phyloP scores from a whole-genome alignment of 2,797 vertebrate species.

The Apogon talboti region DNA sequence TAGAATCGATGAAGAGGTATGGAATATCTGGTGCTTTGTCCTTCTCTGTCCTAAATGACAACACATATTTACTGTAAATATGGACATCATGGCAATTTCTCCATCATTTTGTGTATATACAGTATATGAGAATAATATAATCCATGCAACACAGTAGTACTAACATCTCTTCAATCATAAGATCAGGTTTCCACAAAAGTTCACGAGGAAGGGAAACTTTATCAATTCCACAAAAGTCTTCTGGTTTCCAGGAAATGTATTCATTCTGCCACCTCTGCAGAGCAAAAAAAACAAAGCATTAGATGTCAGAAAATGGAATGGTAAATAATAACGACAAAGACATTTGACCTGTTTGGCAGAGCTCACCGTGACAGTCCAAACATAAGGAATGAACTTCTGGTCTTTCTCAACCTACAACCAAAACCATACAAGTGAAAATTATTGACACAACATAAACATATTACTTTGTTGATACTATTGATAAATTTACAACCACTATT shows the following conservation, averaged over 20 bases:
- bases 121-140: too few relatives aligned
- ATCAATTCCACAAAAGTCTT: constrained; percentile 69
- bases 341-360: constrained; percentile 3
- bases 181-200: constrained; percentile 72
- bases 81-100: too few relatives aligned
- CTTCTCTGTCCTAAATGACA: constrained; percentile 66
- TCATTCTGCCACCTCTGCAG: constrained; percentile 73
- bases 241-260: constrained; percentile 74
- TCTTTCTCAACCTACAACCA: constrained; percentile 72
- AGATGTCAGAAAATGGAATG: too few relatives aligned
- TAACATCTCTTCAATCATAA: constrained; percentile 74
- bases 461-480: too few relatives aligned
- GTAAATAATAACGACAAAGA: neutral
- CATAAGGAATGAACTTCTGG: constrained; percentile 71
- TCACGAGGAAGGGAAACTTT: constrained; percentile 65
- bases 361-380: constrained; percentile 68
- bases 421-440: constrained; percentile 13
- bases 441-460: too few relatives aligned
- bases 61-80: neutral
- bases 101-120: too few relatives aligned
- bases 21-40: constrained; percentile 67
- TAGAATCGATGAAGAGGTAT: constrained; percentile 54
- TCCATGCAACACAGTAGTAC: neutral
- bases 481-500: too few relatives aligned
- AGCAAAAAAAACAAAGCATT: neutral